Evolutionary conservation across 2,888 invertebrate species (phyloP).

Genomic region (Meghimatium bilineatum): DNA sequence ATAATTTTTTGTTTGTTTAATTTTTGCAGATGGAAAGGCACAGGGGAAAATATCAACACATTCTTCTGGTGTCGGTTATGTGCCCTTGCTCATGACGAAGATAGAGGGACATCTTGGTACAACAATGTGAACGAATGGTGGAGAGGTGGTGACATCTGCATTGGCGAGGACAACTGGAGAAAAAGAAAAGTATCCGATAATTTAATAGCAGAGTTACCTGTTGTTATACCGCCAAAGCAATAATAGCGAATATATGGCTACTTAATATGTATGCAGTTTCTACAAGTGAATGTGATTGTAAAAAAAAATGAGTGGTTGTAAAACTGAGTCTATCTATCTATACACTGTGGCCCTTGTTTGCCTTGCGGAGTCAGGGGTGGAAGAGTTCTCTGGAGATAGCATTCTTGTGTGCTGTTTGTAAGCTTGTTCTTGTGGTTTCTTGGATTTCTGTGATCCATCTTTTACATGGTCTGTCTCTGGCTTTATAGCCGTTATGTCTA

Average conservation of each 20-base stretch:
- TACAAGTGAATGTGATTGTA: too few relatives aligned
- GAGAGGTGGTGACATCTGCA: conserved; percentile 80
- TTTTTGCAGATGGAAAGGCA: conserved; percentile 87
- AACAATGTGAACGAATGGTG: conserved; percentile 94
- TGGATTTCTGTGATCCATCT: too few relatives aligned
- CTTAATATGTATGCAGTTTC: neutral
- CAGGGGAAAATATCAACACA: conserved; percentile 96
- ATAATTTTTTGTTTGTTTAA: too few relatives aligned
- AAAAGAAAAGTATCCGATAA: neutral
- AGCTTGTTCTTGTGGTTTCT: too few relatives aligned
- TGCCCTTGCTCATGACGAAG: conserved; percentile 78
- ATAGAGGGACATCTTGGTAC: conserved; percentile 78
- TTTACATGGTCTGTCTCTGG: too few relatives aligned
- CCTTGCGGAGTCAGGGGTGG: too few relatives aligned
- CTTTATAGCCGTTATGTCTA: too few relatives aligned
- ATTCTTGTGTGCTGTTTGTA: too few relatives aligned
- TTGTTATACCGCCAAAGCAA: conserved; percentile 16
- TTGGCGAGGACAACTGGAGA: conserved; percentile 65
- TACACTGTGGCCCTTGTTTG: too few relatives aligned
- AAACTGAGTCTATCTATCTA: too few relatives aligned
- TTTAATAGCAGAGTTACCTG: conserved; percentile 31
- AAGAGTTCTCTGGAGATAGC: too few relatives aligned
- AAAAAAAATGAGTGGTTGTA: too few relatives aligned
- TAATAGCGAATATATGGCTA: neutral
- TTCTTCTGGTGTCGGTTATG: conserved; percentile 95